Evolutionary conservation across 1,140 invertebrate genomes (phyloP), one percentile per base, ranked within the genome.

Genomic region (Mycetomoellerius zeteki): DNA sequence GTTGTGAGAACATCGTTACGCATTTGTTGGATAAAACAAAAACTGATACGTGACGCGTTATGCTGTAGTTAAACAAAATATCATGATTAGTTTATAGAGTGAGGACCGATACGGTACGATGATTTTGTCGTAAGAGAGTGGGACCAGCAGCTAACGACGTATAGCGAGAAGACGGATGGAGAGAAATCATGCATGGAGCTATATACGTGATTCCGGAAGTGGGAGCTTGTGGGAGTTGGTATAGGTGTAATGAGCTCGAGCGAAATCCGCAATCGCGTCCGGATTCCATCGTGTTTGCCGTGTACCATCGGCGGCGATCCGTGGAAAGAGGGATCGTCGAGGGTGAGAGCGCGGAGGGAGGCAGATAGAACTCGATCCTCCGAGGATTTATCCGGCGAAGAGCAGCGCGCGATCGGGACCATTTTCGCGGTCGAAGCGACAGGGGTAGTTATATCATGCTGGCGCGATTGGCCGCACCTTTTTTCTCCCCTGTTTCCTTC

Each of bases 181-280:
- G 12, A 43, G 67, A 62, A 65, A 27, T 65, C 43, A 69, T 72
- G 78, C 58, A 54, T 75, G 58, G 69, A 67, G 33, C 67, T 33
- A 24, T 67, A 80, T 37, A 65, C 27, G 58, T 7, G 24, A 33
- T 37, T 10, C 16, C 67, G 65, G 52, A 82, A 75, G 24, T 50
- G 24, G n/a, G 10, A 12, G 33, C 21, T 8, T 12, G 77, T 30
- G 71, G 30, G 52, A 27, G 54, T 54, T 8, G 21, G 43, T 67
- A 21, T 43, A 27, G 12, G 73, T 85, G 81, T 88, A 90, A 90
- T 89, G 88, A 89, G 81, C 72, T 86, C 52, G 65, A 52, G 69
- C 50, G 77, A 88, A 86, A 90, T 88, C 72, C 81, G 77, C 80
- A 88, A 89, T 90, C 81, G 86, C 75, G 82, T 86, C 50, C 64